phyloP scores from a whole-genome alignment of 2,888 invertebrate species.

The Drosophila nigricruria region DNA sequence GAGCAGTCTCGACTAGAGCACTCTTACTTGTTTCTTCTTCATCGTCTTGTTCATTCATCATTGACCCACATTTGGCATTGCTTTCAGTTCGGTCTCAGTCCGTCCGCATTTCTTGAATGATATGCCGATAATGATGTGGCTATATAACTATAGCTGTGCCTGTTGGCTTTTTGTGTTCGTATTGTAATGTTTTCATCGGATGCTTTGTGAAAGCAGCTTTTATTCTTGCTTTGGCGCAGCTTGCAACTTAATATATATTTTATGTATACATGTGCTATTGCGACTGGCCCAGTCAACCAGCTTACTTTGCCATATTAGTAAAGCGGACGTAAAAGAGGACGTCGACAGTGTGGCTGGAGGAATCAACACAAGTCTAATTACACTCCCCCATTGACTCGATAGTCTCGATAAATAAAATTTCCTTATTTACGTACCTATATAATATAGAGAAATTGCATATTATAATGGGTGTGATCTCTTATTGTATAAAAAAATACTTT shows the following conservation, averaged over 20 bases:
- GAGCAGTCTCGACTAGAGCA: too few species aligned
- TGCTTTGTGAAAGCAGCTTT: conserved; percentile 52
- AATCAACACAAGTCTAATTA: conserved; percentile 11
- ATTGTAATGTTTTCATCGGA: conserved; percentile 16
- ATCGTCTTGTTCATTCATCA: conserved; percentile 4
- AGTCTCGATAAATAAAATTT: neutral
- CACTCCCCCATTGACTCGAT: neutral
- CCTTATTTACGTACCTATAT: too few species aligned
- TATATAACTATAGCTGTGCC: neutral
- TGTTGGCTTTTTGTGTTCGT: conserved; percentile 11
- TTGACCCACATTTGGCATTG: conserved; percentile 16
- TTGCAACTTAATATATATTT: conserved; percentile 12
- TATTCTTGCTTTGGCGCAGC: conserved; percentile 37
- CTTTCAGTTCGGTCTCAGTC: conserved; percentile 9
- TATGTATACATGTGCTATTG: neutral
- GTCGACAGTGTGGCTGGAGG: conserved; percentile 1
- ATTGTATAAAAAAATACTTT: too few species aligned
- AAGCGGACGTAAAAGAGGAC: conserved; percentile 26
- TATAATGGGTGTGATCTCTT: too few species aligned
- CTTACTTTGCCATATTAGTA: conserved; percentile 19
- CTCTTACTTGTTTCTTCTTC: too few species aligned
- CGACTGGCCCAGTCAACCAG: conserved; percentile 8
- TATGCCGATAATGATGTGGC: conserved; percentile 8
- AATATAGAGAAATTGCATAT: too few species aligned
- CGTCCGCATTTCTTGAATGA: conserved; percentile 25